Evolutionary conservation across 2,113 vertebrate species (phyloP), one percentile per base, ranked within the genome.

Genomic region (Meleagris gallopavo): DNA sequence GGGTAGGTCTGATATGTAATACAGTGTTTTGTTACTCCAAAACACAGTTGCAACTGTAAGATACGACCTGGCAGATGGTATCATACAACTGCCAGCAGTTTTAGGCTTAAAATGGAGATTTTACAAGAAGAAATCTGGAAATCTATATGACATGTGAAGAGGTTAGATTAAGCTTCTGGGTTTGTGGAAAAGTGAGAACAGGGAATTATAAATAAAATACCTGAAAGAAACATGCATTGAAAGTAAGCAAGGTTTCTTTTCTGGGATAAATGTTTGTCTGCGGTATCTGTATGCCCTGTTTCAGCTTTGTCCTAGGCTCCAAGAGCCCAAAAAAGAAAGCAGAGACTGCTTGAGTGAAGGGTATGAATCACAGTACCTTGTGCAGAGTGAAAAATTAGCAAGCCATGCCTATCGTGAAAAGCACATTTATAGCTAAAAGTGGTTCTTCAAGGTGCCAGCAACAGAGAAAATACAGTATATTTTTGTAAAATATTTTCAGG

Each of bases 11-110:
- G 1, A 55, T 54, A 9, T 7, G 10, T 5, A 36, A 21, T 15
- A 13, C 11, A n/a, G 11, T 3, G 2, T 87, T 74, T 64, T 32
- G 40, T 73, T 92, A 62, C 14, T 90, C 32, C 55, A 46, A 6
- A 29, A 13, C 27, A 38, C 67, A 66, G 46, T 61, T 91, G 30
- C n/a, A 90, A 27, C 76, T 48, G 27, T 46, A 32, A 70, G 75
- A 61, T 21, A 27, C n/a, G 61, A 78, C 52, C n/a, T 93, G 83
- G 52, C 79, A 95, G 89, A 83, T 94, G 88, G 85, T 83, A 2
- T 79, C 84, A 83, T 45, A 69, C 60, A 94, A 70, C 46, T 88
- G 57, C 88, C 82, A 88, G 72, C 67, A 92, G 75, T 92, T 92
- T 40, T 36, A 65, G 50, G 65, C 72, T 88, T 43, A 11, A 86